Base-by-base conservation (phyloP, 1,140 invertebrate genomes). In the Cherax quadricarinatus region DNA sequence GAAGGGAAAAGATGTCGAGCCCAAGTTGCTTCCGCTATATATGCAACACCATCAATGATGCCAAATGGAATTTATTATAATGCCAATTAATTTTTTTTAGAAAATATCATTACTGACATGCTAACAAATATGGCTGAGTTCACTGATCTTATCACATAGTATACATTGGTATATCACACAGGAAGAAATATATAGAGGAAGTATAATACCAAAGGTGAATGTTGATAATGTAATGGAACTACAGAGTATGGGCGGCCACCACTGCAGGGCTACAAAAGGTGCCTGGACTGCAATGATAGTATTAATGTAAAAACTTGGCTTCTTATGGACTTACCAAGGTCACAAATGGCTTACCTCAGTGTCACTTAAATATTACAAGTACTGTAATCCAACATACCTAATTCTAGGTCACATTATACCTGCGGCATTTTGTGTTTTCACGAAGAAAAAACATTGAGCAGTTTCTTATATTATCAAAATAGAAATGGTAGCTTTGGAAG, bases 361-460 rank as follows among this genome's bases (percentile, higher is more conserved):
- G 51, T 83, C 48, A n/a, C 80, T 82, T 53, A 53, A 83, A 83
- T 53, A 60, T 88, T 60, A 73, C 81, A 89, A n/a, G 57, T 89
- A 89, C 53, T 83, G 81, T 83, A 84, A 75, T 80, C 81, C 60
- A 89, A 89, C 62, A 70, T 53, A 82, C 88, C 88, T 89, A 89
- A 89, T 89, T 51, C 88, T 89, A 89, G 62, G 80, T 84, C 88
- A 89, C 88, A 89, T 73, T 89, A 89, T 89, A 89, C 88, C 88
- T 89, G 88, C 78, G 70, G 66, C 88, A 89, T 83, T 89, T 82
- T 89, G 88, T 89, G 88, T 89, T 89, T 89, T 89, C 88, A 84
- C 48, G 86, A 88, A 75, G 73, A 88, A 84, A 73, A 89, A 81
- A 83, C 60, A 89, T 89, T 89, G 88, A 89, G 88, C 88, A 89